phyloP scores from a whole-genome alignment of 2,888 invertebrate species.

The Druceiella hillmani region DNA sequence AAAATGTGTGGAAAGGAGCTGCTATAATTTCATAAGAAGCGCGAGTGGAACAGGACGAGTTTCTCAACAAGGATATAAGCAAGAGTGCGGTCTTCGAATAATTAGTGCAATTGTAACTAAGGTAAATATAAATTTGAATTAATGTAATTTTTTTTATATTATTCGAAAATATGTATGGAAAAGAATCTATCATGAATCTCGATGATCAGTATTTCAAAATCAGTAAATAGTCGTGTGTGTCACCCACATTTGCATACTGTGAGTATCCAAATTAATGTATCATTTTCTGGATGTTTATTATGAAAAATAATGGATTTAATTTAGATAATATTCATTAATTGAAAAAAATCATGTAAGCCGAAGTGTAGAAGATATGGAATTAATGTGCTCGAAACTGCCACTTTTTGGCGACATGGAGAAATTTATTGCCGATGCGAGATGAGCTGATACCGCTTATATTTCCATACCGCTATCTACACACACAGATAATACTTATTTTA shows the following conservation, averaged over 20 bases:
- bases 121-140: constrained; percentile 30
- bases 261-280: too few species aligned
- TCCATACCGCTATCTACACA: constrained; percentile 63
- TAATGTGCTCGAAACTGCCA: constrained; percentile 52
- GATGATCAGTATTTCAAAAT: too few species aligned
- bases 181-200: too few species aligned
- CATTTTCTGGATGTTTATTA: too few species aligned
- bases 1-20: constrained; percentile 50
- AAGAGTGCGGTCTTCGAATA: constrained; percentile 45
- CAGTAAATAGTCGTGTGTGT: too few species aligned
- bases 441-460: constrained; percentile 71
- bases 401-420: constrained; percentile 72
- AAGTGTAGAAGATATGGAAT: constrained; percentile 46
- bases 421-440: constrained; percentile 52
- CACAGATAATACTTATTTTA: constrained; percentile 75
- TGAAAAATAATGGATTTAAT: too few species aligned
- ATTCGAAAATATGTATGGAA: too few species aligned
- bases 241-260: too few species aligned
- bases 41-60: constrained; percentile 38
- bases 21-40: constrained; percentile 36
- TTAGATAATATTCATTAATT: too few species aligned
- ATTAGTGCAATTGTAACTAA: constrained; percentile 44
- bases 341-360: constrained; percentile 31
- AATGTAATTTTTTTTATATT: too few species aligned
- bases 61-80: constrained; percentile 41